Percentiles rank a stretch among this genome's conserved stretches.
Evolutionary conservation across 2,797 vertebrate species (phyloP).

Genomic region (Gymnoscopelus microlampas): DNA sequence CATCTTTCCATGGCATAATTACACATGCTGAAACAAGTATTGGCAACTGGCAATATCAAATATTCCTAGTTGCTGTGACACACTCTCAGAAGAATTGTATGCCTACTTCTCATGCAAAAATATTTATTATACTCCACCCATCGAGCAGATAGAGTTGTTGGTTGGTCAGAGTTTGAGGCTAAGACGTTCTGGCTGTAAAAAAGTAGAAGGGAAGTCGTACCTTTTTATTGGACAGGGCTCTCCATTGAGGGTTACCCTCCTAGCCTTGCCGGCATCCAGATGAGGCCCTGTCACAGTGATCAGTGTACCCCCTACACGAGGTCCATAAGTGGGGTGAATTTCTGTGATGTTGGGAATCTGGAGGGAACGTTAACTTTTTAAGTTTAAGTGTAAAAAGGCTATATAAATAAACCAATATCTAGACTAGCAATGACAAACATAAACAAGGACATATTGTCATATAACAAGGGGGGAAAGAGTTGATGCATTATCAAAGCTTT

Average conservation of each 20-base stretch:
- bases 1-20: conserved; percentile 21
- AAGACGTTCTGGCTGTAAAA: neutral
- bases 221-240: conserved; percentile 82
- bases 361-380: conserved; percentile 1
- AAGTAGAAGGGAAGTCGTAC: conserved; percentile 40
- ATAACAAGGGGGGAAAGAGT: neutral
- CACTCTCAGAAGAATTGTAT: neutral
- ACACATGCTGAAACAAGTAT: conserved; percentile 29
- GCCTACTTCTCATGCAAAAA: neutral
- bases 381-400: neutral
- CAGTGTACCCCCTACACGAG: conserved; percentile 88
- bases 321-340: conserved; percentile 89
- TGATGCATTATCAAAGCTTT: conserved; percentile 25
- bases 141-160: too few relatives aligned
- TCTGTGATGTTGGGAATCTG: conserved; percentile 87
- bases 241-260: conserved; percentile 86
- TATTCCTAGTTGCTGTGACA: conserved; percentile 7
- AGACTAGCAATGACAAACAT: neutral
- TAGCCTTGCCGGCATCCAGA: conserved; percentile 84
- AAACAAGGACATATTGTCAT: too few relatives aligned
- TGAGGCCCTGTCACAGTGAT: conserved; percentile 86
- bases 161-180: conserved; percentile 1
- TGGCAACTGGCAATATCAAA: neutral
- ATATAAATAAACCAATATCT: too few relatives aligned
- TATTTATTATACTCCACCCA: conserved; percentile 2